Conservation (phyloP, 2,113 vertebrate species). For the Elgaria multicarinata region DNA sequence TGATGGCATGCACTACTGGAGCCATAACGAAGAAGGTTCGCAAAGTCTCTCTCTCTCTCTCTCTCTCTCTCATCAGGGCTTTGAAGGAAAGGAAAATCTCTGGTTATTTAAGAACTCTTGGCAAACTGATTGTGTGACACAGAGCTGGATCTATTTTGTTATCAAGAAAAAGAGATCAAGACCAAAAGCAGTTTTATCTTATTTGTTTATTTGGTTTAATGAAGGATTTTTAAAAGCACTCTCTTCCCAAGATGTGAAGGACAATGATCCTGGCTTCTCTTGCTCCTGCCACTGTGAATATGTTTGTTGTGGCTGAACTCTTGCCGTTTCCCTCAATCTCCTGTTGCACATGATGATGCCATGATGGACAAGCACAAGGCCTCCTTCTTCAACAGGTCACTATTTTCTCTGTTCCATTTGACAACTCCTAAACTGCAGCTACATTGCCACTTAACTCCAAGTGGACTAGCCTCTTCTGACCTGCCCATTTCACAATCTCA, state of each 20-base stretch:
- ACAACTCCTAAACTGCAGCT: not conserved
- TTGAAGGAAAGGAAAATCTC: not conserved
- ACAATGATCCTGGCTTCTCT: not conserved
- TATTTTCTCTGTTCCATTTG: not conserved
- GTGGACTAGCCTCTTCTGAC: not conserved
- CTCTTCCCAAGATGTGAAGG: not conserved
- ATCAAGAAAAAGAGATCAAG: not conserved
- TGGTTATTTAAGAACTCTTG: not conserved
- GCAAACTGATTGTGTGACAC: not conserved
- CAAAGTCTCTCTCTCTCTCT: not conserved
- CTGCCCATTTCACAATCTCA: no score
- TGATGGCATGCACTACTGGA: not conserved
- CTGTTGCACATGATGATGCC: not conserved
- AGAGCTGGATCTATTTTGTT: not conserved
- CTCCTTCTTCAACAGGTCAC: not conserved
- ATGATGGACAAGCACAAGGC: not conserved
- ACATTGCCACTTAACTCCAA: not conserved
- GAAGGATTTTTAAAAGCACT: constrained; percentile 7
- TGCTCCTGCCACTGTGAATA: not conserved
- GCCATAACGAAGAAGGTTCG: not conserved
- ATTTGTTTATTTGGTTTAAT: constrained; percentile 6
- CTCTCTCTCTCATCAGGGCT: not conserved
- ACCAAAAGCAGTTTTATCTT: not conserved
- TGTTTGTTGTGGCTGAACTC: not conserved
- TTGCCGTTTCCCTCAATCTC: not conserved